These are phyloP conservation scores for Sarotherodon lohbergeri DNA, from an alignment of 2,113 vertebrate genomes.

Conservation along the genomic window DNA sequence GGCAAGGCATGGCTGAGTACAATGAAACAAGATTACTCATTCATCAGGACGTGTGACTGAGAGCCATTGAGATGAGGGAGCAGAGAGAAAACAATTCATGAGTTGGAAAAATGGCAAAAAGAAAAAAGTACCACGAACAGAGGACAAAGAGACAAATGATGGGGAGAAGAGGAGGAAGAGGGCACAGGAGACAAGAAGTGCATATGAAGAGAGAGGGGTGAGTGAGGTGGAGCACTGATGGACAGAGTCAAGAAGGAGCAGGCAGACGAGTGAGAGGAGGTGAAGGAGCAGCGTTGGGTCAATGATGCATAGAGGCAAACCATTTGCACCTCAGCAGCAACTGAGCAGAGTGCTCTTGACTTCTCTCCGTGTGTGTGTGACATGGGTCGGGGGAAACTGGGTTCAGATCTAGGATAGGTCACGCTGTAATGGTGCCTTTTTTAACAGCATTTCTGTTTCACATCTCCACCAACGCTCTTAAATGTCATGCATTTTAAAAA, in stretches of 20 bases:
- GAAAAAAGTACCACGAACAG: slow-evolving; percentile 1
- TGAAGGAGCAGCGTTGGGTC: slow-evolving; percentile 50
- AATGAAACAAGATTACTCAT: slow-evolving; percentile 40
- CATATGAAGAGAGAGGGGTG: slow-evolving; percentile 28
- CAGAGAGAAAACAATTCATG: slow-evolving; percentile 1
- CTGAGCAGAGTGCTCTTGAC: slow-evolving; percentile 51
- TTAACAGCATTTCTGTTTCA: slow-evolving; percentile 48
- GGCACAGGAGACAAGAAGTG: slow-evolving; percentile 3
- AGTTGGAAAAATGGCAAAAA: slow-evolving; percentile 1
- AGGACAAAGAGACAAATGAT: slow-evolving; percentile 41
- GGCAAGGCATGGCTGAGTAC: slow-evolving; percentile 42
- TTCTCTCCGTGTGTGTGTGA: slow-evolving; percentile 1
- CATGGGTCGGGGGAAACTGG: slow-evolving; percentile 12
- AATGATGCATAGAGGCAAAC: slow-evolving; percentile 57
- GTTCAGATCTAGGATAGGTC: slow-evolving; percentile 47
- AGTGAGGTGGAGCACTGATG: slow-evolving; percentile 47
- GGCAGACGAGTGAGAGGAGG: slow-evolving; percentile 51
- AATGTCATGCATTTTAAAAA: slow-evolving; percentile 63
- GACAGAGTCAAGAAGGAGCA: slow-evolving; percentile 61
- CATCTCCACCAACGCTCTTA: slow-evolving; percentile 37
- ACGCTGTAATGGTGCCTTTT: slow-evolving; percentile 30
- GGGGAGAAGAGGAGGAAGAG: neutral
- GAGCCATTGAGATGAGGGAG: neutral
- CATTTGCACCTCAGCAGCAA: slow-evolving; percentile 67
- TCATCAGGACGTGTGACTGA: slow-evolving; percentile 25